Evolutionary conservation across 2,113 vertebrate genomes (phyloP), one percentile per base, ranked within the genome.

Genomic region (Nycticebus coucang): DNA sequence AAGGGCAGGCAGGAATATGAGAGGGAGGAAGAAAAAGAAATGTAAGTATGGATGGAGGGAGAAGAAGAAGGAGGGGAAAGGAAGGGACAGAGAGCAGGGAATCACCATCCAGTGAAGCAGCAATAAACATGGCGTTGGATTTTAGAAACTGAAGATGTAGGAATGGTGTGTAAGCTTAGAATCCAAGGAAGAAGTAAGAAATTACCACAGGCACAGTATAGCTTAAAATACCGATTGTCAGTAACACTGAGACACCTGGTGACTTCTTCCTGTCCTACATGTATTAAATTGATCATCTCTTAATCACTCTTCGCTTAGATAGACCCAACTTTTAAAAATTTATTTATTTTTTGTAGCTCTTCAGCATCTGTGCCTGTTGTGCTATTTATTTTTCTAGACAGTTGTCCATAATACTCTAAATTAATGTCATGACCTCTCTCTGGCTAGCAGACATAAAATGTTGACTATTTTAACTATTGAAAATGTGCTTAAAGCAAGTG

Each of bases 401-500:
- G 96, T 98, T 98, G 97, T 97, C 97, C 97, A 98, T 96, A 98
- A 98, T 98, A 98, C 97, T 94, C 93, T 98, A 98, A 98, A 98
- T 98, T 98, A 98, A 98, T 98, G 98, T 98, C 97, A 87, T 95
- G 98, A 98, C 98, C 98, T 98, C 55, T 3, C 94, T 95, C 96
- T 97, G 95, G 89, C 97, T 98, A 98, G 98, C 98, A 98, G 97
- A 98, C 80, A 97, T 95, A 98, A 97, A 97, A 97, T 95, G 95
- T 97, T 78, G 75, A 98, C 95, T 97, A 97, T 98, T 98, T 98
- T 98, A 98, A 98, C 98, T 98, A 98, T 97, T 98, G 98, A 98
- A 98, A 95, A 94, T 93, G 93, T 7, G 81, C 93, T 80, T 98
- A 97, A 77, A 98, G 97, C 97, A 98, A 98, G 97, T 97, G 97